Evolutionary conservation across 1,140 invertebrate genomes (phyloP).

Genomic region (Lepidostoma basale): DNA sequence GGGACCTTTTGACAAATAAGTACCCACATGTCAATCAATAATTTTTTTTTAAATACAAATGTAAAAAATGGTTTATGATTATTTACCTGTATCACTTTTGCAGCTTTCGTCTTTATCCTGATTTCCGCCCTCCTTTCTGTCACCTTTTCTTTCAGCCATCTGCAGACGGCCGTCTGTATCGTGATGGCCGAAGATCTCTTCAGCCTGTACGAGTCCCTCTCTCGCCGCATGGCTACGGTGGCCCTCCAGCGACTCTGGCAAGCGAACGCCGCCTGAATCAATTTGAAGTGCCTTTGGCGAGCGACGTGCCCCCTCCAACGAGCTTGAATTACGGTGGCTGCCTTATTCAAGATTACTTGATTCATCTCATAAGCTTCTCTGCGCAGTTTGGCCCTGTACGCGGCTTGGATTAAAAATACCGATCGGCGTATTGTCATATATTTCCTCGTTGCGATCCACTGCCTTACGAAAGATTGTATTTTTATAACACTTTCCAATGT

Average conservation of each 20-base stretch:
- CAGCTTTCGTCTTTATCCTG: conserved; percentile 52
- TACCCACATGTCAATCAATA: too few relatives aligned
- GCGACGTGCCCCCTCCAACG: conserved; percentile 63
- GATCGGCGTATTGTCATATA: conserved; percentile 49
- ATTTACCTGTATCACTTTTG: conserved; percentile 65
- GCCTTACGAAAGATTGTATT: conserved; percentile 52
- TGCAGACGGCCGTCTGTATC: conserved; percentile 57
- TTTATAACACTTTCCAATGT: conserved; percentile 49
- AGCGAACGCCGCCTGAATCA: conserved; percentile 49
- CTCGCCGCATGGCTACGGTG: conserved; percentile 51
- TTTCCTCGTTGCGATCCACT: conserved; percentile 49
- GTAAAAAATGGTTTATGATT: too few relatives aligned
- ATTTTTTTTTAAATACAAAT: too few relatives aligned
- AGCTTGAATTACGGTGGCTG: conserved; percentile 68
- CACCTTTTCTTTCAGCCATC: conserved; percentile 56
- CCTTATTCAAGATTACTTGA: conserved; percentile 51
- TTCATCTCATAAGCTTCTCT: conserved; percentile 32
- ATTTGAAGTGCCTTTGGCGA: conserved; percentile 50
- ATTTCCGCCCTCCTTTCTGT: conserved; percentile 48
- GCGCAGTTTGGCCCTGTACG: conserved; percentile 50
- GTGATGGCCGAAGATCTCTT: conserved; percentile 46
- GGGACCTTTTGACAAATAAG: too few relatives aligned
- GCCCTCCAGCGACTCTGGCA: conserved; percentile 59
- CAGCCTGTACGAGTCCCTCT: conserved; percentile 35
- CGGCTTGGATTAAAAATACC: conserved; percentile 51